A percentile compares a stretch with the other conserved stretches of the same genome.
phyloP scores from a whole-genome alignment of 2,888 invertebrate genomes.

The Apoderus coryli region DNA sequence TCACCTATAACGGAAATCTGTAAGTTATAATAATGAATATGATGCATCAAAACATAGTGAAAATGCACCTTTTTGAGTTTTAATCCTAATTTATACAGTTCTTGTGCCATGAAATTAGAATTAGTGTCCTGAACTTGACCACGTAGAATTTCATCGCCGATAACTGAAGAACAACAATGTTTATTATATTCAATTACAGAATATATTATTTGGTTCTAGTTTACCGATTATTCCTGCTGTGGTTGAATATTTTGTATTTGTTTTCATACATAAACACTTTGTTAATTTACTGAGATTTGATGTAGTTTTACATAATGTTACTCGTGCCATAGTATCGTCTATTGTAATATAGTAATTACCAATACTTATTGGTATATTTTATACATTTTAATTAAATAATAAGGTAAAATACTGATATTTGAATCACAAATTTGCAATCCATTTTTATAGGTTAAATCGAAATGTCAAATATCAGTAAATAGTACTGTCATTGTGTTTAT shows the following conservation, averaged over 20 bases:
- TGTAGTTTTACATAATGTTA: neutral
- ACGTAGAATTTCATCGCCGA: slow-evolving; percentile 66
- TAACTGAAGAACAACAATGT: too few species aligned
- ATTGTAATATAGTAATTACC: neutral
- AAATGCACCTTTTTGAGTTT: slow-evolving; percentile 39
- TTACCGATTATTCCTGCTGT: slow-evolving; percentile 26
- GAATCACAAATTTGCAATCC: slow-evolving; percentile 1
- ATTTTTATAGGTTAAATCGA: neutral
- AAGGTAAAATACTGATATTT: neutral
- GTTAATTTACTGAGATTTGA: neutral
- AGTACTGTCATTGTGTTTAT: too few species aligned
- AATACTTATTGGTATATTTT: too few species aligned
- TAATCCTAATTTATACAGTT: slow-evolving; percentile 47
- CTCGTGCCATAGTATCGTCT: neutral
- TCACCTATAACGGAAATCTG: slow-evolving; percentile 54
- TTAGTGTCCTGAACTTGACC: slow-evolving; percentile 57
- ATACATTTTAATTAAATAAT: too few species aligned
- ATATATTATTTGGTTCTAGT: too few species aligned
- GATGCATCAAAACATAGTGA: too few species aligned
- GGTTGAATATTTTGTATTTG: slow-evolving; percentile 11
- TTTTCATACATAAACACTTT: slow-evolving; percentile 1
- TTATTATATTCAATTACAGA: too few species aligned
- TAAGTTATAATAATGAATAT: slow-evolving; percentile 12
- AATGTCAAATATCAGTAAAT: too few species aligned
- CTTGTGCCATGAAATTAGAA: slow-evolving; percentile 44